Evolutionary conservation across 2,113 vertebrate genomes (phyloP), one percentile per base, ranked within the genome.

Genomic region (Corythornis cristatus): DNA sequence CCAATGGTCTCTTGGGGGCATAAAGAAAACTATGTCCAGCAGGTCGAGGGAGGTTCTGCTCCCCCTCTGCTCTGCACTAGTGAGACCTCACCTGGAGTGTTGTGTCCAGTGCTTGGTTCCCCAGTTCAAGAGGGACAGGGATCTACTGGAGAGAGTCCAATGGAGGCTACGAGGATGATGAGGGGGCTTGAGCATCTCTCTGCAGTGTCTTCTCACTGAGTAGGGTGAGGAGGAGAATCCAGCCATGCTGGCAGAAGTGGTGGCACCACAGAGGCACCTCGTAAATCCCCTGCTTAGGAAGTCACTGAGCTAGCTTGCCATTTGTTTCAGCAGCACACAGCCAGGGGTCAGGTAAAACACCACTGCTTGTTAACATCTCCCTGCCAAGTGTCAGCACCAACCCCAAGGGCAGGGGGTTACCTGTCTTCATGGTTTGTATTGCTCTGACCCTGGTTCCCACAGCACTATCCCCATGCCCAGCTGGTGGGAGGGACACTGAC

Each of bases 391-490:
- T 23, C 58, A 26, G 45, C 12, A 4, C 26, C 33, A 48, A 14
- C 4, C 25, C 78, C 20, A 12, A 31, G 16, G 57, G 10, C 16
- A n/a, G 19, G 23, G 12, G 3, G 1, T 16, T 76, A 17, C 14
- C 50, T 3, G 31, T 48, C 40, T 61, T 83, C 35, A 48, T 54
- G 22, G 12, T 22, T 17, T 35, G 60, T 78, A 25, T 54, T 86
- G 56, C 56, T 57, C 56, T 28, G 7, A 48, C 45, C 26, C 35
- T n/a, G 9, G 1, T 53, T 25, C 13, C 43, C 1, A 1, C 50
- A 48, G 40, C 54, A 65, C 0, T 0, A 15, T 54, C 51, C n/a
- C 3, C 2, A 5, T 35, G 22, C 12, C 37, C 61, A 43, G 19
- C 15, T 67, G 65, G 21, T 45, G 33, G 51, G 43, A 77, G 31